Evolutionary conservation across 2,888 invertebrate species (phyloP).

Genomic region (Scaptomyza parva): DNA sequence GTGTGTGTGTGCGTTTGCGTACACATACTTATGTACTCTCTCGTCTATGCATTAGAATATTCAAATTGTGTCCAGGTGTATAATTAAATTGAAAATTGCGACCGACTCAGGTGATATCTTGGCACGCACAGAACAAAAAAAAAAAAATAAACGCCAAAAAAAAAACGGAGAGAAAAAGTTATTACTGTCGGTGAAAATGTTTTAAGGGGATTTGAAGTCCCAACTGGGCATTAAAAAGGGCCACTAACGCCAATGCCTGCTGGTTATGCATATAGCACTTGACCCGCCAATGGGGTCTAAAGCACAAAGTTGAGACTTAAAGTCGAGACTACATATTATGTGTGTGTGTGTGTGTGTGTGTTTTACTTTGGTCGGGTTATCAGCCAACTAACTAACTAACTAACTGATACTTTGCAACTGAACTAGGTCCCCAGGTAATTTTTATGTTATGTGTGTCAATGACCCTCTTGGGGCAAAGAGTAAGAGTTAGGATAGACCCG

Average conservation of each 20-base stretch:
- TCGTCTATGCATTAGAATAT: constrained; percentile 47
- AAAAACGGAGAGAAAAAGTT: neutral
- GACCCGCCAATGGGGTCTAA: constrained; percentile 49
- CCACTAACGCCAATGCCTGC: constrained; percentile 23
- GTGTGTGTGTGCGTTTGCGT: constrained; percentile 10
- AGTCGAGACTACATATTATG: constrained; percentile 18
- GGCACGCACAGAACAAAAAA: constrained; percentile 57
- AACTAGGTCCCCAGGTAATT: constrained; percentile 45
- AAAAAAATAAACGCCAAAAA: neutral
- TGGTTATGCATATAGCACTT: constrained; percentile 63
- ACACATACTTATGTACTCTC: constrained; percentile 11
- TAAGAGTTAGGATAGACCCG: neutral
- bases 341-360: neutral
- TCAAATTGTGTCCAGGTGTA: constrained; percentile 73
- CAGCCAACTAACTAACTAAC: constrained; percentile 16
- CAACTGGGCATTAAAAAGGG: constrained; percentile 28
- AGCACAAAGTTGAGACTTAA: constrained; percentile 34
- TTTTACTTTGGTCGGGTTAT: constrained; percentile 32
- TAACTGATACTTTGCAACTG: constrained; percentile 39
- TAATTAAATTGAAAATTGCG: constrained; percentile 73
- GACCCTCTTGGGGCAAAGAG: constrained; percentile 62
- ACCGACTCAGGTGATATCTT: constrained; percentile 33
- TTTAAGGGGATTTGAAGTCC: constrained; percentile 48
- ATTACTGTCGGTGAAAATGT: constrained; percentile 41
- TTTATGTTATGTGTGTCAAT: constrained; percentile 73